A percentile compares a stretch with the other conserved stretches of the same genome.
Conservation (phyloP, 2,113 vertebrate genomes). For the Lates calcarifer region DNA sequence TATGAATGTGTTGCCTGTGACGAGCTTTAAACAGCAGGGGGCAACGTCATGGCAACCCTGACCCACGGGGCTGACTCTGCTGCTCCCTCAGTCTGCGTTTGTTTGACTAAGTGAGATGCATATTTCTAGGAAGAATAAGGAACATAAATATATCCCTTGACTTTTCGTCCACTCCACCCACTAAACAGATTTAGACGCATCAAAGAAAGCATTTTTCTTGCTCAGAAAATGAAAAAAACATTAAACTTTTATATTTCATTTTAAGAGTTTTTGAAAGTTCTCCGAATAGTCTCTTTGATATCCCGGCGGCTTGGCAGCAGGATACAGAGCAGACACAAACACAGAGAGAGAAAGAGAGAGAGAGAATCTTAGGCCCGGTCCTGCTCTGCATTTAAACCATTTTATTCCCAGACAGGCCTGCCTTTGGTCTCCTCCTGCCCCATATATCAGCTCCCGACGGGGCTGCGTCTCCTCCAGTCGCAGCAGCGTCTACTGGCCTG, state of each 20-base stretch:
- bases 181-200: slow-evolving; percentile 34
- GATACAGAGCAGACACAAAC: slow-evolving; percentile 48
- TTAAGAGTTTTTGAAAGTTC: slow-evolving; percentile 36
- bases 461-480: slow-evolving; percentile 45
- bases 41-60: slow-evolving; percentile 46
- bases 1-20: neutral
- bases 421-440: slow-evolving; percentile 22
- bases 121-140: slow-evolving; percentile 26
- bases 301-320: slow-evolving; percentile 57
- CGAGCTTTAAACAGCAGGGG: slow-evolving; percentile 67
- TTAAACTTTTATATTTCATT: slow-evolving; percentile 52
- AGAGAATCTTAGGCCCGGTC: slow-evolving; percentile 1
- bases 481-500: slow-evolving; percentile 34
- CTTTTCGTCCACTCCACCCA: slow-evolving; percentile 30
- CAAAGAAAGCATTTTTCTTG: slow-evolving; percentile 48
- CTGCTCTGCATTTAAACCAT: slow-evolving; percentile 39
- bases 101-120: slow-evolving; percentile 5
- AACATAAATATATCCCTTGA: slow-evolving; percentile 50
- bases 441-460: slow-evolving; percentile 39
- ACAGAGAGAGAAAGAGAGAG: slow-evolving; percentile 18
- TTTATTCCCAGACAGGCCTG: slow-evolving; percentile 45
- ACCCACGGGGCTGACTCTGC: neutral
- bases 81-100: neutral
- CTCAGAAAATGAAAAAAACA: slow-evolving; percentile 32
- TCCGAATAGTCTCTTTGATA: slow-evolving; percentile 58